Base-by-base conservation (phyloP, 1,140 invertebrate genomes). In the Achatina immaculata region DNA sequence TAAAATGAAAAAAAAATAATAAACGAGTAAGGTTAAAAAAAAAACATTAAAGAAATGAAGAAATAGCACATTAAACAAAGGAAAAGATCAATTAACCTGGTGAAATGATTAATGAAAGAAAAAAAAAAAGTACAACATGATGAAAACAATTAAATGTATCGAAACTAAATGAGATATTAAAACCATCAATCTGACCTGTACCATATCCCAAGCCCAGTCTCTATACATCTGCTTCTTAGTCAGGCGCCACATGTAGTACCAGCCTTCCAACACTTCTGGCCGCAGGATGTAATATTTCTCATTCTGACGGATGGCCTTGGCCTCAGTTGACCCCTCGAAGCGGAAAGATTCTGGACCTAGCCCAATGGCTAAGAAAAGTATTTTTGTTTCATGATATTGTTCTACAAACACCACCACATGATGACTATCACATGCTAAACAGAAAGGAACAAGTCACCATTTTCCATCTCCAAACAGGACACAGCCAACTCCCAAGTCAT, bases 181-280 rank as follows among this genome's bases (percentile, higher is more conserved):
- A 62, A 31, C 58, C n/a, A n/a, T n/a, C n/a, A n/a, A n/a, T 62
- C 85, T 87, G 89, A 95, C 95, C 93, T 97, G 93, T 0, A 96
- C 96, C 51, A 96, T 97, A 88, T 99, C 96, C 98, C 98, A 99
- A 2, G 96, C 98, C 98, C 98, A 99, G 81, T 99, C 97, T 81
- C 98, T 93, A 91, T 99, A 99, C 90, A 97, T 98, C 80, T 95
- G 95, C 89, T 99, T 96, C 90, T 98, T 97, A 38, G 98, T 99
- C 28, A 98, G 91, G 79, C 98, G 93, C 96, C 97, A 99, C 93
- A 99, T 93, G 85, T 98, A 95, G 92, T 99, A 99, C 92, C 99
- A 99, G 69, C 96, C 96, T 92, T 99, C 98, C 85, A 99, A 94
- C 16, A 97, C 97, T 94, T 99, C 98, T 0, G 98, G 98, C 82